Percentiles rank a stretch among this genome's conserved stretches.
Conservation (phyloP, 53 echinoderm and acorn worm species). For the Actinopyga echinites region DNA sequence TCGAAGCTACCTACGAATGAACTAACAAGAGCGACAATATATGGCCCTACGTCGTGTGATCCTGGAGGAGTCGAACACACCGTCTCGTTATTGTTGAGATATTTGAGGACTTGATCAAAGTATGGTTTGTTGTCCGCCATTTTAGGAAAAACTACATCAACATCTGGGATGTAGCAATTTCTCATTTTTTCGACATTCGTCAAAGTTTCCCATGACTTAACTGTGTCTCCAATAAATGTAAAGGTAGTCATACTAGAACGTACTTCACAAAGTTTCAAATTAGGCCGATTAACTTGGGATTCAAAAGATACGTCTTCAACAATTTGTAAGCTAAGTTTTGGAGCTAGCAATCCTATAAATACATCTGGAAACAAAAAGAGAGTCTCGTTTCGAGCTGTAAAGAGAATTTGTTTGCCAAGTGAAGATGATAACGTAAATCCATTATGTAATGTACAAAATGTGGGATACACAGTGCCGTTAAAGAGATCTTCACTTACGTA, state of each 20-base stretch:
- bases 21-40: constrained; percentile 53
- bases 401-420: neutral
- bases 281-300: neutral
- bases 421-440: constrained; percentile 13
- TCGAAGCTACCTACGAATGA: constrained; percentile 23
- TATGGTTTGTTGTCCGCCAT: constrained; percentile 23
- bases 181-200: constrained; percentile 43
- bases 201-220: constrained; percentile 39
- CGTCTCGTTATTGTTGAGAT: neutral
- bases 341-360: constrained; percentile 1
- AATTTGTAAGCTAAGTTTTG: neutral
- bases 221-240: neutral
- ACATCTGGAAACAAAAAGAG: neutral
- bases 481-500: neutral
- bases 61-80: neutral
- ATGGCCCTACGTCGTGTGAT: neutral
- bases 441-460: constrained; percentile 1
- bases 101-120: constrained; percentile 9
- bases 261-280: neutral
- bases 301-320: neutral
- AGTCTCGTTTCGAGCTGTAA: constrained; percentile 3
- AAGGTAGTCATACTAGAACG: neutral
- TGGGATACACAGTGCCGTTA: neutral
- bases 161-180: constrained; percentile 41
- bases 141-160: constrained; percentile 44